A percentile compares a stretch with the other conserved stretches of the same genome.
Evolutionary conservation across 1,140 invertebrate genomes (phyloP).

Genomic region (Tetragnatha versicolor): DNA sequence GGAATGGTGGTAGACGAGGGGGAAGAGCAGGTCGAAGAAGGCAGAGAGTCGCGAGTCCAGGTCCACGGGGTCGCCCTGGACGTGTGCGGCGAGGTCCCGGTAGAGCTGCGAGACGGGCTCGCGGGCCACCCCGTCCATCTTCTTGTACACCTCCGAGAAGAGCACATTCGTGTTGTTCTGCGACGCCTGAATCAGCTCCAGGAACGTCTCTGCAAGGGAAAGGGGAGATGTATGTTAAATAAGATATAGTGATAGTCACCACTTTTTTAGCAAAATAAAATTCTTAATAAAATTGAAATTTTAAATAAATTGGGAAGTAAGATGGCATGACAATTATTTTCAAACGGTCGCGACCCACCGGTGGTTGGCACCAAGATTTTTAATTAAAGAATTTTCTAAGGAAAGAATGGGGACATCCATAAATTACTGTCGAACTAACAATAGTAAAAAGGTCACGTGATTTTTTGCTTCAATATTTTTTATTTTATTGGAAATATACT

Average conservation of each 20-base stretch:
- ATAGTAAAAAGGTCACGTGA: too few species aligned
- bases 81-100: constrained; percentile 73
- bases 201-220: constrained; percentile 76
- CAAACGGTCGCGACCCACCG: too few species aligned
- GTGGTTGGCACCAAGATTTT: too few species aligned
- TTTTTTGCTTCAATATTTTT: too few species aligned
- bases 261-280: too few species aligned
- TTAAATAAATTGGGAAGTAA: too few species aligned
- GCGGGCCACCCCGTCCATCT: constrained; percentile 73
- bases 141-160: constrained; percentile 77
- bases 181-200: constrained; percentile 75
- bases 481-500: too few species aligned
- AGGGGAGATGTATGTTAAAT: neutral
- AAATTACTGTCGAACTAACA: too few species aligned
- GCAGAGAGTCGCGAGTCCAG: constrained; percentile 71
- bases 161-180: constrained; percentile 80
- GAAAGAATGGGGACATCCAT: too few species aligned
- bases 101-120: constrained; percentile 74
- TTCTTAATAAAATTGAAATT: too few species aligned
- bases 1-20: constrained; percentile 79
- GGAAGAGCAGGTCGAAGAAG: constrained; percentile 85
- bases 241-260: neutral
- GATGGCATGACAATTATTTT: too few species aligned
- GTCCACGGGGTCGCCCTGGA: constrained; percentile 65
- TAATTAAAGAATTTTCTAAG: too few species aligned